Evolutionary conservation across 2,888 invertebrate species (phyloP).

Genomic region (Parnassius smintheus): DNA sequence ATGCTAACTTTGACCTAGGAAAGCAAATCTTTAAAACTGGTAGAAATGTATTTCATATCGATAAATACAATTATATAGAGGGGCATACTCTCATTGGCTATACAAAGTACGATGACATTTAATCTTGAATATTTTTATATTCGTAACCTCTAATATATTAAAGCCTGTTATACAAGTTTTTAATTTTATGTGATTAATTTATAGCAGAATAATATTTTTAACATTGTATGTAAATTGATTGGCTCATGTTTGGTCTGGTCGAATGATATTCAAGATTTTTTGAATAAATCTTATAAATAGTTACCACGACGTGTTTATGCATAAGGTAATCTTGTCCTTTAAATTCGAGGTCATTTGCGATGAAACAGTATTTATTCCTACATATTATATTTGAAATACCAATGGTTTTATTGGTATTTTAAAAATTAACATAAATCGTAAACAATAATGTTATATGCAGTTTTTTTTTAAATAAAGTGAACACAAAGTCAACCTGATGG

Average conservation of each 20-base stretch:
- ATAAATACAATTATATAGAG: no score
- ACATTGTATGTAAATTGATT: slow-evolving; percentile 9
- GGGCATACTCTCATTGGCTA: no score
- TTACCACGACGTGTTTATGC: slow-evolving; percentile 33
- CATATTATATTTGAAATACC: background rate
- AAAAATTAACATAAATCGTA: no score
- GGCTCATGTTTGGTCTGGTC: slow-evolving; percentile 4
- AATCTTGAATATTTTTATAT: background rate
- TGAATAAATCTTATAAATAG: slow-evolving; percentile 30
- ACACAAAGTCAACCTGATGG: no score
- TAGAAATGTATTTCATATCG: no score
- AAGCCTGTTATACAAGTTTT: background rate
- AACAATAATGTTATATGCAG: no score
- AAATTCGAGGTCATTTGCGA: slow-evolving; percentile 36
- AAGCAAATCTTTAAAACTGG: no score
- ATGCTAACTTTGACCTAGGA: no score
- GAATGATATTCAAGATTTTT: slow-evolving; percentile 16
- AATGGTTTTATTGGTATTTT: no score
- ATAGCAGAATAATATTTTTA: background rate
- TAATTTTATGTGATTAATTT: slow-evolving; percentile 1
- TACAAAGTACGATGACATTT: background rate
- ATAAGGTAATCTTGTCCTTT: slow-evolving; percentile 37
- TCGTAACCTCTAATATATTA: no score
- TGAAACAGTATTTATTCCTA: slow-evolving; percentile 1
- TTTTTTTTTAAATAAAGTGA: no score